Percentiles rank a stretch among this genome's conserved stretches.
Conservation (phyloP, 2,888 invertebrate species). For the Limnephilus auricula region DNA sequence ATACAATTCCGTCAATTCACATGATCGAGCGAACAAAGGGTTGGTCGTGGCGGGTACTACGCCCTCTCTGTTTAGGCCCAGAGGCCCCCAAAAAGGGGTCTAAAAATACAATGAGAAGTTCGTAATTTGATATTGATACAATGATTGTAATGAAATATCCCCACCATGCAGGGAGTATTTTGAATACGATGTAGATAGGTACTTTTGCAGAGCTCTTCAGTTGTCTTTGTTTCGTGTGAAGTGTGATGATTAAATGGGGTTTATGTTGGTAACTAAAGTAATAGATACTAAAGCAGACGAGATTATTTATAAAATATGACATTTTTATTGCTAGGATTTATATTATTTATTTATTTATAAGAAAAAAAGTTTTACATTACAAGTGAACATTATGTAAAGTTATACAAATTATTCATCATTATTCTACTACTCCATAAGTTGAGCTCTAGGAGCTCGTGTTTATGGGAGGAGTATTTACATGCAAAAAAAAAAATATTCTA, state of each 20-base stretch:
- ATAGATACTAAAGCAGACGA: not conserved
- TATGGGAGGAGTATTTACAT: too few relatives aligned
- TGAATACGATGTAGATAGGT: not conserved
- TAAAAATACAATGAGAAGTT: constrained; percentile 40
- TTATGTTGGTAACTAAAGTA: too few relatives aligned
- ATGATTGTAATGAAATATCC: constrained; percentile 51
- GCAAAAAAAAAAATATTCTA: too few relatives aligned
- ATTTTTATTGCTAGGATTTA: not conserved
- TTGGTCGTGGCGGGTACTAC: not conserved
- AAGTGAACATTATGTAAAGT: too few relatives aligned
- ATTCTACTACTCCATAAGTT: too few relatives aligned
- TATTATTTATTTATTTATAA: not conserved
- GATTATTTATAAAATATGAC: not conserved
- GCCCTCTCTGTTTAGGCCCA: not conserved
- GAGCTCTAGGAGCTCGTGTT: too few relatives aligned
- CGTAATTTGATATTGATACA: constrained; percentile 65
- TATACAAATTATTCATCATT: too few relatives aligned
- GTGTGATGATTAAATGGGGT: not conserved
- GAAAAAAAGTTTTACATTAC: too few relatives aligned
- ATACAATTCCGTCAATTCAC: constrained; percentile 2
- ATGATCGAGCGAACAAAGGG: constrained; percentile 30
- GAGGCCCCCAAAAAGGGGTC: constrained; percentile 14
- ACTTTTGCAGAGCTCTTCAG: not conserved
- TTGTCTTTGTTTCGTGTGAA: not conserved
- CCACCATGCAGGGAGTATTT: not conserved